These are phyloP conservation scores for Melanerpes formicivorus DNA, from an alignment of 2,113 vertebrate species.

Conservation along the genomic window DNA sequence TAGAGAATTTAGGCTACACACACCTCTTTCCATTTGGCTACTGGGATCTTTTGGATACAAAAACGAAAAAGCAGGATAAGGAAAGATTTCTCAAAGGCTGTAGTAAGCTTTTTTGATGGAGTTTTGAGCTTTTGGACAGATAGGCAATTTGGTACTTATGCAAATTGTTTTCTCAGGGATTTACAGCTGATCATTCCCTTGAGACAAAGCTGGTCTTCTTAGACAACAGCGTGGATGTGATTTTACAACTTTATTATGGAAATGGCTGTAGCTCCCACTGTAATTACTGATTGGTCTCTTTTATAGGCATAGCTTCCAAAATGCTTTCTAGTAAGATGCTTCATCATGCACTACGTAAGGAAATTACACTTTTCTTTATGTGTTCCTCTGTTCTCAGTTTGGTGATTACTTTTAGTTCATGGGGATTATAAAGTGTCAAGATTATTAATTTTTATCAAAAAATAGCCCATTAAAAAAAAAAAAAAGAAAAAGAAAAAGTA, in stretches of 20 bases:
- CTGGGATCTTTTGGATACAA: background rate
- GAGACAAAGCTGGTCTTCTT: background rate
- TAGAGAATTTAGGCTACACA: background rate
- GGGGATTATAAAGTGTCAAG: background rate
- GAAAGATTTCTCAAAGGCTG: background rate
- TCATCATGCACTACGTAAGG: background rate
- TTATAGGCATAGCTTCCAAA: background rate
- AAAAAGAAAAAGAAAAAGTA: background rate
- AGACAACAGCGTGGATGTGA: background rate
- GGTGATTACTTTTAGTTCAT: background rate
- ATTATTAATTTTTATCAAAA: background rate
- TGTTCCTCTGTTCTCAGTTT: background rate
- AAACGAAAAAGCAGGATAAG: background rate
- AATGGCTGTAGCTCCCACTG: background rate
- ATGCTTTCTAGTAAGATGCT: background rate
- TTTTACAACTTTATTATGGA: background rate
- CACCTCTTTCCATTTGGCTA: background rate
- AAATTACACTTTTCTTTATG: background rate
- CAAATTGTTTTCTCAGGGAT: background rate
- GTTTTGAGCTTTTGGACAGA: background rate
- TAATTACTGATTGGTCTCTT: background rate
- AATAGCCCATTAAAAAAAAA: too few relatives aligned
- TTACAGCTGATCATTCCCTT: background rate
- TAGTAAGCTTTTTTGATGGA: background rate
- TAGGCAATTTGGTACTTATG: background rate